phyloP scores from a whole-genome alignment of 1,140 invertebrate species.

The Euglossa dilemma region DNA sequence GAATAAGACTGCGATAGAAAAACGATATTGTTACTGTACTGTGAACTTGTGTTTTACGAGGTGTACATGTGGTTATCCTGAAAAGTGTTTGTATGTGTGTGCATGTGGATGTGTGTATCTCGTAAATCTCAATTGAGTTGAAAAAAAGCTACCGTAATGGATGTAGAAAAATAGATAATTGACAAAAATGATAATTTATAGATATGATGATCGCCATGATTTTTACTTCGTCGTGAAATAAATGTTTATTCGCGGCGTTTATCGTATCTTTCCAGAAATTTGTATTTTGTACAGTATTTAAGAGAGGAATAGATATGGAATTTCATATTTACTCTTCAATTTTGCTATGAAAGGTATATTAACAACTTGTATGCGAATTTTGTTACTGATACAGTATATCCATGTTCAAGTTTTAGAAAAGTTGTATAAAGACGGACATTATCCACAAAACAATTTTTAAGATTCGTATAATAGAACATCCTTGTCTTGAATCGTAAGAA shows the following conservation, averaged over 20 bases:
- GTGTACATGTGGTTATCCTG: neutral
- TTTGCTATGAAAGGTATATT: conserved; percentile 8
- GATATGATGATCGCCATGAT: neutral
- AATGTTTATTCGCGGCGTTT: too few relatives aligned
- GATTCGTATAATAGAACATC: neutral
- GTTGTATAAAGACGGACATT: neutral
- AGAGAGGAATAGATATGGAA: conserved; percentile 20
- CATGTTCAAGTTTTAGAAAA: neutral
- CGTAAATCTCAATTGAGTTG: neutral
- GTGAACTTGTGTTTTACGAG: neutral
- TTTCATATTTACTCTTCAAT: conserved; percentile 26
- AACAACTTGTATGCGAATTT: neutral
- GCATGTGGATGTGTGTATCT: conserved; percentile 1
- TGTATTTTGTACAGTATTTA: conserved; percentile 51
- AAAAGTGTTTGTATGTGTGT: neutral
- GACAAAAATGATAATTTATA: neutral
- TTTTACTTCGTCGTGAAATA: neutral
- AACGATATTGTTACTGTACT: neutral
- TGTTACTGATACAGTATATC: conserved; percentile 13
- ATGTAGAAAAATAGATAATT: neutral
- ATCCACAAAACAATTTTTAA: neutral
- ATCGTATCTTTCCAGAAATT: neutral
- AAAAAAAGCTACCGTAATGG: neutral
- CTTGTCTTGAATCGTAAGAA: neutral
- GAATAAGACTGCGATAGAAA: conserved; percentile 23